Percentiles rank a stretch among this genome's conserved stretches.
Evolutionary conservation across 2,888 invertebrate genomes (phyloP).

Genomic region (Tetragonula carbonaria): DNA sequence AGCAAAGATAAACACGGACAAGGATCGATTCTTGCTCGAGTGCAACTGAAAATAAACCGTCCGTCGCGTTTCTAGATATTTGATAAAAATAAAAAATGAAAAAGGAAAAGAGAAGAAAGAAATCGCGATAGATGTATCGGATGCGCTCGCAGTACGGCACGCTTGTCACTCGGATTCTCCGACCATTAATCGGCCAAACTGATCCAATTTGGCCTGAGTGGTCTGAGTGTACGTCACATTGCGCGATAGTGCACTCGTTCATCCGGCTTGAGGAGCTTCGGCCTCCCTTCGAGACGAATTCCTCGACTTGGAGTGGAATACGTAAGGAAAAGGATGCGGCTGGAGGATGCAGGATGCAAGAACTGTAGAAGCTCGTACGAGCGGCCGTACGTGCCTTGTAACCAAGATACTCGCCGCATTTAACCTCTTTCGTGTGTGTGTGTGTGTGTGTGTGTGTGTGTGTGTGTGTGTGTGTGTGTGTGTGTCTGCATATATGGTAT

Average conservation of each 20-base stretch:
- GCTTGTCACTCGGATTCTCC: constrained; percentile 44
- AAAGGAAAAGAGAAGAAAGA: neutral
- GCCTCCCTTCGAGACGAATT: constrained; percentile 57
- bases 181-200: constrained; percentile 67
- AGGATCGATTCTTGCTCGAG: neutral
- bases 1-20: too few species aligned
- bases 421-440: constrained; percentile 53
- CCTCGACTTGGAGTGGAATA: constrained; percentile 56
- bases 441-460: constrained; percentile 13
- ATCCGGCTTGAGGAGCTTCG: constrained; percentile 58
- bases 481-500: constrained; percentile 45
- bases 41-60: neutral
- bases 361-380: constrained; percentile 70
- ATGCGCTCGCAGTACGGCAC: neutral
- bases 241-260: constrained; percentile 33
- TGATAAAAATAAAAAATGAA: neutral
- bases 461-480: neutral
- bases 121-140: neutral
- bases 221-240: constrained; percentile 55
- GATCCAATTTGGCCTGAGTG: constrained; percentile 69
- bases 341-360: constrained; percentile 66
- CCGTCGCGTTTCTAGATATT: neutral
- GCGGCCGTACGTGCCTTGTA: constrained; percentile 78
- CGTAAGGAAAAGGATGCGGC: constrained; percentile 49
- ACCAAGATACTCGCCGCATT: constrained; percentile 71